Evolutionary conservation across 2,113 vertebrate species (phyloP).

Genomic region (Guaruba guarouba): DNA sequence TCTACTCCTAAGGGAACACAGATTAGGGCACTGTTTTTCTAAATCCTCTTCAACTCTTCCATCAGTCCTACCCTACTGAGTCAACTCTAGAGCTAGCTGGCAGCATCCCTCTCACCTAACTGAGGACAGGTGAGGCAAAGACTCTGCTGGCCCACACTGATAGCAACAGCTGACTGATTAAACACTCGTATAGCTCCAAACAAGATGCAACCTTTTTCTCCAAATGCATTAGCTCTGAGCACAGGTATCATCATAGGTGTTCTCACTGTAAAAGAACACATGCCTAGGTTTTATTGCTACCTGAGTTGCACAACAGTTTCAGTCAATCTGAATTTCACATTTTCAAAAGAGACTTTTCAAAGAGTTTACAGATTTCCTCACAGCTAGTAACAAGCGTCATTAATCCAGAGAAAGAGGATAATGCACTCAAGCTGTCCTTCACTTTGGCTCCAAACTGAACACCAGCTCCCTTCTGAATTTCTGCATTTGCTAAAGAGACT

Average conservation of each 20-base stretch:
- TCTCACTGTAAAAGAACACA: background rate
- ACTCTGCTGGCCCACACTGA: background rate
- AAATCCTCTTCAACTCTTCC: background rate
- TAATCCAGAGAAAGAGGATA: background rate
- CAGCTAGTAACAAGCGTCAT: rapidly evolving
- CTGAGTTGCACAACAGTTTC: background rate
- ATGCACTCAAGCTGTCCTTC: background rate
- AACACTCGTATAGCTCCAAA: background rate
- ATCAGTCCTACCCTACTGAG: background rate
- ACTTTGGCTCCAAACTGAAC: background rate
- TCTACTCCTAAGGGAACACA: background rate
- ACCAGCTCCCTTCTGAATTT: background rate
- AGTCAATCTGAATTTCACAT: background rate
- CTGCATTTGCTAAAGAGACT: background rate
- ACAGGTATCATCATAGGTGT: background rate
- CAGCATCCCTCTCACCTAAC: background rate
- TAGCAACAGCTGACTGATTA: background rate
- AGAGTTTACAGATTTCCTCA: background rate
- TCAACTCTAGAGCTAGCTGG: background rate
- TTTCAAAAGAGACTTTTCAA: background rate
- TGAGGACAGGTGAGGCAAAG: rapidly evolving
- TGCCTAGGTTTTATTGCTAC: background rate
- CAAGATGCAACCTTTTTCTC: background rate
- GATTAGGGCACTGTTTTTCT: background rate
- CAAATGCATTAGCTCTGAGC: background rate